phyloP scores from a whole-genome alignment of 2,888 invertebrate species.

The Lathronympha strigana region DNA sequence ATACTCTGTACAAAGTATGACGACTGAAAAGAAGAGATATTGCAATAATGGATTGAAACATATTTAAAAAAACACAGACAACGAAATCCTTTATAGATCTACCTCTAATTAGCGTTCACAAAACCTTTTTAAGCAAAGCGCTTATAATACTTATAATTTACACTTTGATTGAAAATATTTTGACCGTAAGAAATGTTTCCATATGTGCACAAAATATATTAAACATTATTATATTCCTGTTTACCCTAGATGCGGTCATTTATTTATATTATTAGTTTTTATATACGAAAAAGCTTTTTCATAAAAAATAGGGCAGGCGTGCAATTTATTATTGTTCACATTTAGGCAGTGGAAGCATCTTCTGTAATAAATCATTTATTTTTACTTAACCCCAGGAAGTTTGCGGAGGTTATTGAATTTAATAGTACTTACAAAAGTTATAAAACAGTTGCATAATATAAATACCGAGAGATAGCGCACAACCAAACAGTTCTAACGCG shows the following conservation, averaged over 20 bases:
- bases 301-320: slow-evolving; percentile 16
- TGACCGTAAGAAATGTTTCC: slow-evolving; percentile 54
- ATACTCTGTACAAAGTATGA: no score
- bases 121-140: slow-evolving; percentile 62
- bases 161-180: slow-evolving; percentile 33
- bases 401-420: no score
- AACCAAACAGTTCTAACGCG: no score
- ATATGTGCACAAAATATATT: slow-evolving; percentile 54
- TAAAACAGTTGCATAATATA: no score
- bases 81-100: no score
- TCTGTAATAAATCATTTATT: no score
- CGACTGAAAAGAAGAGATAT: no score
- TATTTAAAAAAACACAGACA: no score
- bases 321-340: neutral
- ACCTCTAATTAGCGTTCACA: slow-evolving; percentile 13
- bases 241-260: slow-evolving; percentile 14
- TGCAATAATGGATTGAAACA: no score
- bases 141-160: slow-evolving; percentile 54
- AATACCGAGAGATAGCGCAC: no score
- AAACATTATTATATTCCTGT: slow-evolving; percentile 44
- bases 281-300: slow-evolving; percentile 8
- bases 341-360: neutral
- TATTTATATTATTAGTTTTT: neutral
- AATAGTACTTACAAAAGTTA: no score
- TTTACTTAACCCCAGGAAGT: no score